Conservation (phyloP, 2,797 vertebrate genomes). For the Adelosebastes latens region DNA sequence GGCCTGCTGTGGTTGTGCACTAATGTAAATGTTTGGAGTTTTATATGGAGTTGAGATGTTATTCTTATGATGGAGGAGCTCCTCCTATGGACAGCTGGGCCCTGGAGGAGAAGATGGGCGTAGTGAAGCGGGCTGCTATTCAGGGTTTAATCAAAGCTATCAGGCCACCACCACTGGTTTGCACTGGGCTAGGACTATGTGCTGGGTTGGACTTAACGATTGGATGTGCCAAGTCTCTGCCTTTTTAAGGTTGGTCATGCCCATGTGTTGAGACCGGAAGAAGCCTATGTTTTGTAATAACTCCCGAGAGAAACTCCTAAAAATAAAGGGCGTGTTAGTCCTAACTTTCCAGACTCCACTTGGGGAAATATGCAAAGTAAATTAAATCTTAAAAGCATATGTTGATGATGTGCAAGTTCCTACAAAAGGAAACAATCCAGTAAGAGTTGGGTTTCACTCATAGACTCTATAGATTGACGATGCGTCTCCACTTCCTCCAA, state of each 20-base stretch:
- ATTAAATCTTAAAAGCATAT: not conserved
- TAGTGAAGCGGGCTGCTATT: conserved; percentile 35
- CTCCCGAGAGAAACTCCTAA: not conserved
- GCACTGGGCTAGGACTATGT: conserved; percentile 17
- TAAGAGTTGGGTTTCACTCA: not conserved
- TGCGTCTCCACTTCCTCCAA: not conserved
- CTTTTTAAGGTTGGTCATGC: conserved; percentile 12
- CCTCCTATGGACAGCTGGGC: conserved; percentile 80
- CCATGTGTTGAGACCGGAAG: conserved; percentile 3
- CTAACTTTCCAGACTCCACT: not conserved
- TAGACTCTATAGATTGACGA: not conserved
- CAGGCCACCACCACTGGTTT: conserved; percentile 37
- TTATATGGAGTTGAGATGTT: conserved; percentile 80
- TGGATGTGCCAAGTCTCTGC: not conserved
- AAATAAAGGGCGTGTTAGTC: not conserved
- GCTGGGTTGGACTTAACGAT: conserved; percentile 4
- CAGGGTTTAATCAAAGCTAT: conserved; percentile 68
- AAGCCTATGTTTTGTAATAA: conserved; percentile 1
- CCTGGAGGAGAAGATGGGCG: conserved; percentile 54
- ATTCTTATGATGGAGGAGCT: conserved; percentile 80
- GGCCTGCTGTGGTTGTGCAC: conserved; percentile 75
- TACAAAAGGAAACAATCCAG: not conserved
- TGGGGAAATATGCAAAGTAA: not conserved
- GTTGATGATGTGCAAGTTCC: not conserved
- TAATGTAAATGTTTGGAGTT: conserved; percentile 85